Conservation (phyloP, 1,140 invertebrate species). For the Bilobella aurantiaca region DNA sequence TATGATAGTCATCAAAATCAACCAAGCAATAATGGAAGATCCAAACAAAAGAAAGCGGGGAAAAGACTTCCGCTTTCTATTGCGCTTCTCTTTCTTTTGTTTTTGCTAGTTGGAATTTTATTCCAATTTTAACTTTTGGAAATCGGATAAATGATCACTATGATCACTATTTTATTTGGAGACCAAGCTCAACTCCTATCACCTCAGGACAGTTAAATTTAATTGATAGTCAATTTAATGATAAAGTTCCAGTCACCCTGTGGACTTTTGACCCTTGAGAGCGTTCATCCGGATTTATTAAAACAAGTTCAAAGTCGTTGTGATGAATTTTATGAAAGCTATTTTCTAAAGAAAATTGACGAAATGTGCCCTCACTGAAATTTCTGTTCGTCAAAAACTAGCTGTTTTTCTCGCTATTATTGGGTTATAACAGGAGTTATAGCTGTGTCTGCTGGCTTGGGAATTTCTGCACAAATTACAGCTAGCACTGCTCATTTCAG, state of each 20-base stretch:
- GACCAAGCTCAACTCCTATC: background rate
- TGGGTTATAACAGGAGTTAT: background rate
- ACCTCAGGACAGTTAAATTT: background rate
- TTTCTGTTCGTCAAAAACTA: background rate
- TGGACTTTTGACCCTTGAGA: background rate
- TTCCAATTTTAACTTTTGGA: no score
- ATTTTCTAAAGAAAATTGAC: conserved; percentile 11
- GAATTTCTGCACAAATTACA: no score
- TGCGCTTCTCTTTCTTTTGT: no score
- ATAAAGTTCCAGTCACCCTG: conserved; percentile 13
- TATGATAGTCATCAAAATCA: no score
- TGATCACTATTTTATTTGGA: no score
- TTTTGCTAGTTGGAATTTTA: no score
- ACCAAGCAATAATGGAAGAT: no score
- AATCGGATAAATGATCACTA: no score
- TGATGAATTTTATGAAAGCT: conserved; percentile 8
- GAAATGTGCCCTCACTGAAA: background rate
- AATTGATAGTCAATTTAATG: background rate
- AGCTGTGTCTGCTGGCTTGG: background rate
- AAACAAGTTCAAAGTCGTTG: background rate
- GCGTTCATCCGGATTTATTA: background rate
- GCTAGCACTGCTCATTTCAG: no score
- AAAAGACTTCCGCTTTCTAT: no score
- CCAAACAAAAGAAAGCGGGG: no score
- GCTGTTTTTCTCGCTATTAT: no score